Conservation (phyloP, 1,140 invertebrate species). For the Batillaria attramentaria region DNA sequence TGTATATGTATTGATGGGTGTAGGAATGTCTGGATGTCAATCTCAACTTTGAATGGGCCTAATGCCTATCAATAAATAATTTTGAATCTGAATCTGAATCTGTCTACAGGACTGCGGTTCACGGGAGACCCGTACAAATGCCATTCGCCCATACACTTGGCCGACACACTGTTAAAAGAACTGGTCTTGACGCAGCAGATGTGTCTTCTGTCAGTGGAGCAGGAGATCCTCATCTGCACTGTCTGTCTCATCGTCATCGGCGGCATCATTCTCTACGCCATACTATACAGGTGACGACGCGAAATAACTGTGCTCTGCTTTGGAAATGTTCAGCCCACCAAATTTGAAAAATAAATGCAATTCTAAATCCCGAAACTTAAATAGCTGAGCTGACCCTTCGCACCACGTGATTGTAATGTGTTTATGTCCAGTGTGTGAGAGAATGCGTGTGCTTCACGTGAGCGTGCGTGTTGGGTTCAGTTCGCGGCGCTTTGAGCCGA, state of each 20-base stretch:
- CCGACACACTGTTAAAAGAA: not conserved
- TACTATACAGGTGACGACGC: conserved; percentile 28
- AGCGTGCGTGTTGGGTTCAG: not conserved
- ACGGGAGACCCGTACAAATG: not conserved
- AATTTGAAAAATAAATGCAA: too few species aligned
- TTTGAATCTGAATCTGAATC: not conserved
- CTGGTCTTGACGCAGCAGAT: not conserved
- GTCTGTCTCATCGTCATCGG: conserved; percentile 13
- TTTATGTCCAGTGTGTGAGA: too few species aligned
- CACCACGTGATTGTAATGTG: too few species aligned
- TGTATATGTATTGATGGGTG: too few species aligned
- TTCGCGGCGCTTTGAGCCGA: too few species aligned
- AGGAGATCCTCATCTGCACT: conserved; percentile 16
- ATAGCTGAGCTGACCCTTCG: too few species aligned
- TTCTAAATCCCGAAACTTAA: too few species aligned
- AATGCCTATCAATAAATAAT: not conserved
- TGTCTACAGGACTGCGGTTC: not conserved
- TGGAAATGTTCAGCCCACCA: too few species aligned
- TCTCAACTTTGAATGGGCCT: not conserved
- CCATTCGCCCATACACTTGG: not conserved
- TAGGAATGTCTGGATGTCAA: not conserved
- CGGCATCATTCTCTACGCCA: not conserved
- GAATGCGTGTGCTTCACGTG: not conserved
- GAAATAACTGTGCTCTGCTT: too few species aligned
- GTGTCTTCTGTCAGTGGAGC: conserved; percentile 13